Evolutionary conservation across 92 coral and sea anemone species (phyloP).

Genomic region (Metridium senile): DNA sequence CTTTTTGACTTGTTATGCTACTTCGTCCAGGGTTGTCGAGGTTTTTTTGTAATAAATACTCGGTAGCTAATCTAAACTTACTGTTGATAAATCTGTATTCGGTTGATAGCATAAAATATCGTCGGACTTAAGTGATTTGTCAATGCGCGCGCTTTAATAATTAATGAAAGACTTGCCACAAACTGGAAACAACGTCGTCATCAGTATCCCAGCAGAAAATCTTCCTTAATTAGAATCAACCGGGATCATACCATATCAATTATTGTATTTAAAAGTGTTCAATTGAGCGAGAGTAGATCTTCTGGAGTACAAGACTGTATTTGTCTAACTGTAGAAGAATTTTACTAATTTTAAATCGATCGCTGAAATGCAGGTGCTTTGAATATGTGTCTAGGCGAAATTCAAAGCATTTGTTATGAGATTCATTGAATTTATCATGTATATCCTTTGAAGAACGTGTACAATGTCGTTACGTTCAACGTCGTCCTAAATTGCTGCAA

Average conservation of each 20-base stretch:
- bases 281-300: background rate
- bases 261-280: background rate
- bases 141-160: constrained; percentile 26
- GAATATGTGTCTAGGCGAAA: no score
- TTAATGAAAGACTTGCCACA: constrained; percentile 36
- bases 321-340: background rate
- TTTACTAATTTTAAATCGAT: background rate
- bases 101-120: constrained; percentile 21
- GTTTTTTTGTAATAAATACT: background rate
- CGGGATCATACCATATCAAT: background rate
- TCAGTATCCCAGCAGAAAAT: background rate
- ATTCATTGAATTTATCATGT: no score
- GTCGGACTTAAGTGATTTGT: constrained; percentile 24
- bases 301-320: background rate
- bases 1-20: background rate
- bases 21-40: background rate
- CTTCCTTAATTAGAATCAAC: background rate
- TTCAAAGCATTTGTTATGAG: no score
- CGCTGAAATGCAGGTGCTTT: background rate
- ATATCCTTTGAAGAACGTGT: no score
- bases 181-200: constrained; percentile 7
- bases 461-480: no score
- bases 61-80: constrained; percentile 1
- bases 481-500: no score
- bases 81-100: constrained; percentile 10